Evolutionary conservation across 2,113 vertebrate genomes (phyloP).

Genomic region (Cromileptes altivelis): DNA sequence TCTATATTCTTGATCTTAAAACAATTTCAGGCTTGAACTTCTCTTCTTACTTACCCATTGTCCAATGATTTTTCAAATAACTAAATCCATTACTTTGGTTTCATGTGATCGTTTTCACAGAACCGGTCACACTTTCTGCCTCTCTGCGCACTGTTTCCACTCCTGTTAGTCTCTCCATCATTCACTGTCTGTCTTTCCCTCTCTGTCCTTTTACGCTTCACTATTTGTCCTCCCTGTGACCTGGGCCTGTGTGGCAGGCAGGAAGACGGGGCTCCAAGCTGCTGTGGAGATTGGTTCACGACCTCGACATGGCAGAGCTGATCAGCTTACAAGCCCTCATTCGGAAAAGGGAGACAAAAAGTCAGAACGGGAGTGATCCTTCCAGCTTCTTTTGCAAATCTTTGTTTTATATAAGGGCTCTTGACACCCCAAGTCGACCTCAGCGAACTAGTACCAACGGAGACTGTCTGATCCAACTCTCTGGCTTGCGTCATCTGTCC

Average conservation of each 20-base stretch:
- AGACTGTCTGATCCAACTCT: conserved; percentile 40
- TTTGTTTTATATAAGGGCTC: conserved; percentile 31
- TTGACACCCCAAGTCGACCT: conserved; percentile 3
- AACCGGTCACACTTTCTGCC: conserved; percentile 26
- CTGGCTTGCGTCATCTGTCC: conserved; percentile 8
- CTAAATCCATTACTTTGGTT: conserved; percentile 32
- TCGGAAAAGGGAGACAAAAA: conserved; percentile 23
- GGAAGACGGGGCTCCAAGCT: conserved; percentile 34
- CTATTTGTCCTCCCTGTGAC: conserved; percentile 49
- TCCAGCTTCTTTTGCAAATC: conserved; percentile 18
- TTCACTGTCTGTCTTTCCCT: conserved; percentile 38
- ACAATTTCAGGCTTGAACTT: conserved; percentile 44
- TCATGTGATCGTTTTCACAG: conserved; percentile 39
- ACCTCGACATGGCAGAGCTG: conserved; percentile 51
- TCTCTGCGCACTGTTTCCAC: conserved; percentile 26
- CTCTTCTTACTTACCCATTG: conserved; percentile 22
- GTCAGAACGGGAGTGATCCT: conserved; percentile 6
- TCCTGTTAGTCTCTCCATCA: conserved; percentile 45
- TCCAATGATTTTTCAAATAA: conserved; percentile 25
- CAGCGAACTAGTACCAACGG: conserved; percentile 20
- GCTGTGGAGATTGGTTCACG: conserved; percentile 58
- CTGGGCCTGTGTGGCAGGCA: conserved; percentile 12
- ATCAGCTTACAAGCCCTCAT: conserved; percentile 51
- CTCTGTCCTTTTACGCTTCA: conserved; percentile 37
- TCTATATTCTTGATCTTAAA: conserved; percentile 33